These are phyloP conservation scores for Danionella dracula DNA, from an alignment of 2,797 vertebrate genomes.

Conservation along the genomic window DNA sequence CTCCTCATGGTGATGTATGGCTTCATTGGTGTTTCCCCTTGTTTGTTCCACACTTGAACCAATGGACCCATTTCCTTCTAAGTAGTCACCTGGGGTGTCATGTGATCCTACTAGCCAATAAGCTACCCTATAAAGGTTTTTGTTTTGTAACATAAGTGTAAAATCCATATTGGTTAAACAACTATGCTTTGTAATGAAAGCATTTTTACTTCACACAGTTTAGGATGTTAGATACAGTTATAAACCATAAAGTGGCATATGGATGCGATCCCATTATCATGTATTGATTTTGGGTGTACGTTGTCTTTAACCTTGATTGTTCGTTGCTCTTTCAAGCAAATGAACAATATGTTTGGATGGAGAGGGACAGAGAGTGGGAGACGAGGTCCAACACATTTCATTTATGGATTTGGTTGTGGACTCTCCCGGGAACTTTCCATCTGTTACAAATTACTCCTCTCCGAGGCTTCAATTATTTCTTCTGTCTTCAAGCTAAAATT, in stretches of 20 bases:
- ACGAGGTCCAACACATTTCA: constrained; percentile 15
- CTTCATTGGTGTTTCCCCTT: no score
- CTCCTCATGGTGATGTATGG: no score
- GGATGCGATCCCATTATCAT: not conserved
- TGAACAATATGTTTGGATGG: not conserved
- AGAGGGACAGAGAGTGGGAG: not conserved
- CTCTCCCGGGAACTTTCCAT: constrained; percentile 28
- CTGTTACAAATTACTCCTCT: constrained; percentile 38
- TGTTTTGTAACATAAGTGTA: no score
- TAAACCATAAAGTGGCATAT: not conserved
- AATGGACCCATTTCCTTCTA: no score
- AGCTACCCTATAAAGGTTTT: no score
- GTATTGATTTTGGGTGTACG: not conserved
- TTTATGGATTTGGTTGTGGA: constrained; percentile 25
- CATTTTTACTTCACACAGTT: no score
- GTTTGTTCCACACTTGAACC: no score
- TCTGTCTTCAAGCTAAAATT: constrained; percentile 37
- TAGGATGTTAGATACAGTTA: not conserved
- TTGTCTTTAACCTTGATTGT: not conserved
- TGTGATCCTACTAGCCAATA: no score
- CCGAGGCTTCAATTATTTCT: constrained; percentile 35
- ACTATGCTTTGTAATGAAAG: no score
- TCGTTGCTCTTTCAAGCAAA: not conserved
- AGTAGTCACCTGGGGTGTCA: no score
- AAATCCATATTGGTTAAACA: no score